Evolutionary conservation across 2,113 vertebrate species (phyloP), one percentile per base, ranked within the genome.

Genomic region (Oncorhynchus nerka): DNA sequence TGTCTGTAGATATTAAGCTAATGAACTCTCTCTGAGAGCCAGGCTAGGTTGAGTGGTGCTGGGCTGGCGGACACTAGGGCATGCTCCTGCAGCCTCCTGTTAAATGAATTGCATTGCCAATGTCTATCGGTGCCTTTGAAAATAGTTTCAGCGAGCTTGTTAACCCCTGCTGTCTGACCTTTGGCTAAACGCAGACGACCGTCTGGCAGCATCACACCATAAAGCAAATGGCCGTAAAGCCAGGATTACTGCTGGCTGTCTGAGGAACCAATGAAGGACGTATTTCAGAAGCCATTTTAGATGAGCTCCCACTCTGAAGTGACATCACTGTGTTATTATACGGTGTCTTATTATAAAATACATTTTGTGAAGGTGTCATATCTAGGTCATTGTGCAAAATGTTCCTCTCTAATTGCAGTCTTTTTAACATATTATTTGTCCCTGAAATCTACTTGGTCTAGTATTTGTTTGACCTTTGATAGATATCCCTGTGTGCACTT

Each of bases 1-100:
- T 89, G 85, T 87, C 83, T 57, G 20, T 24, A 9, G 68, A 84
- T 79, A 86, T 88, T 84, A 76, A 61, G 77, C 75, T 89, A 86
- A 90, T 90, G 76, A 89, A 88, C 70, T 73, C 73, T 70, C 62
- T 28, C 65, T 32, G 30, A 66, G 13, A 19, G 3, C 16, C 16
- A 55, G 4, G 51, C 51, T 55, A 19, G 16, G 51, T 4, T 15
- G 16, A 55, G 51, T 55, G 13, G 51, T 5, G 61, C 12, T n/a
- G 68, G 77, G 77, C 24, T 57, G 51, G 9, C 55, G 4, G 79
- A 69, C 34, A 73, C 77, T 78, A 2, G 59, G 79, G 66, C 6
- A 62, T 81, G 73, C 57, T 61, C 1, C 55, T 12, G 22, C 80
- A 77, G 61, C 82, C 80, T 57, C 15, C n/a, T 59, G 67, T 51